Base-by-base conservation (phyloP, 2,888 invertebrate genomes). In the Ametastegia equiseti region DNA sequence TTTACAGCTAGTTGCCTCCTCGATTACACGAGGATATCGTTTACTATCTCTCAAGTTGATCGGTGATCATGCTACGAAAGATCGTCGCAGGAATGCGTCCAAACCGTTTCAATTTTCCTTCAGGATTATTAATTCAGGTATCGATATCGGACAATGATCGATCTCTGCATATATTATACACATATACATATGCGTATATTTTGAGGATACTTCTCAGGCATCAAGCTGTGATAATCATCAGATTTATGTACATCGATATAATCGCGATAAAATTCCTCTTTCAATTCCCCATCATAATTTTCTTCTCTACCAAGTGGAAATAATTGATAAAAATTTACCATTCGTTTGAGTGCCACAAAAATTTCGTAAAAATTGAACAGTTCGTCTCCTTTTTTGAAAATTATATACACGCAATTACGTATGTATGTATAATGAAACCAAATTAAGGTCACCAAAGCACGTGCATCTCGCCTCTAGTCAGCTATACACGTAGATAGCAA, bases 71-170 rank as follows among this genome's bases (percentile, higher is more conserved):
- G n/a, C n/a, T n/a, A n/a, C n/a, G n/a, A n/a, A n/a, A n/a, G n/a
- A n/a, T n/a, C n/a, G n/a, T n/a, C n/a, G n/a, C n/a, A n/a, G n/a
- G n/a, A n/a, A n/a, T n/a, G n/a, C n/a, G n/a, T n/a, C 54, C 19
- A 54, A 23, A 54, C 19, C 54, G 54, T 23, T 54, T 23, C 42
- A 11, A 23, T 54, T 23, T 19, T 54, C 23, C 9, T 11, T 23
- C 23, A 11, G 50, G 11, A 54, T 54, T 54, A n/a, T n/a, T n/a
- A n/a, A n/a, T 54, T 54, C 19, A 11, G 15, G 54, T 54, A 54
- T 54, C 60, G 30, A 60, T 60, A 60, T 60, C 60, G 23, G 60
- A 23, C 60, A 60, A 60, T 15, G 60, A 60, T 60, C 60, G 60
- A 60, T 60, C 30, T 30, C 60, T n/a, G n/a, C 30, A 60, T 30